A percentile compares a stretch with the other conserved stretches of the same genome.
Conservation (phyloP, 2,113 vertebrate species). For the Petromus typicus region DNA sequence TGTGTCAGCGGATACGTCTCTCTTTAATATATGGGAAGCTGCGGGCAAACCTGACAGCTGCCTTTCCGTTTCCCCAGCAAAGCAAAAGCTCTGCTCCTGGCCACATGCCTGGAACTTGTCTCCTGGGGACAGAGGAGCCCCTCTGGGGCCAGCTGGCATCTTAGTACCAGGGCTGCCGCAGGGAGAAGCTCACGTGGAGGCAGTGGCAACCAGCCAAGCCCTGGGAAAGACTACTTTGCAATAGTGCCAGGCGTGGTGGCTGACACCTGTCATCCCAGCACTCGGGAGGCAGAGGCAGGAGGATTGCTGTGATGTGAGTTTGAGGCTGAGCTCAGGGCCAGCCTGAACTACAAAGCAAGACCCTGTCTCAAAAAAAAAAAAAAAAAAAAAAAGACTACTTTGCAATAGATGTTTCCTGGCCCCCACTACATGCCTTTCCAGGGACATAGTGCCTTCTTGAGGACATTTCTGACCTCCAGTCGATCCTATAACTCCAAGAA, state of each 20-base stretch:
- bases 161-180: neutral
- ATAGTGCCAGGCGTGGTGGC: too few species aligned
- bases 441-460: neutral
- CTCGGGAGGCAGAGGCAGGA: too few species aligned
- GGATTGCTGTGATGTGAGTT: too few species aligned
- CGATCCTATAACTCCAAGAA: neutral
- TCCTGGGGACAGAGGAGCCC: constrained; percentile 5
- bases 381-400: neutral
- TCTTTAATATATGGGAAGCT: constrained; percentile 21
- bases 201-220: neutral
- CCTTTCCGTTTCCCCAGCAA: constrained; percentile 35
- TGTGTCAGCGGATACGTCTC: neutral
- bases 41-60: neutral
- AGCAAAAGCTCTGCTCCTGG: constrained; percentile 17
- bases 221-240: neutral
- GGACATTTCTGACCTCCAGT: neutral
- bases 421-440: neutral
- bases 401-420: neutral
- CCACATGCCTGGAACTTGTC: neutral
- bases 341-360: too few species aligned
- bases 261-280: too few species aligned
- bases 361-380: too few species aligned
- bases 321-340: too few species aligned
- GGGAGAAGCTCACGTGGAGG: neutral
- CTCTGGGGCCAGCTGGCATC: constrained; percentile 27